Evolutionary conservation across 1,140 invertebrate genomes (phyloP), one percentile per base, ranked within the genome.

Genomic region (Leptoteleia sp.): DNA sequence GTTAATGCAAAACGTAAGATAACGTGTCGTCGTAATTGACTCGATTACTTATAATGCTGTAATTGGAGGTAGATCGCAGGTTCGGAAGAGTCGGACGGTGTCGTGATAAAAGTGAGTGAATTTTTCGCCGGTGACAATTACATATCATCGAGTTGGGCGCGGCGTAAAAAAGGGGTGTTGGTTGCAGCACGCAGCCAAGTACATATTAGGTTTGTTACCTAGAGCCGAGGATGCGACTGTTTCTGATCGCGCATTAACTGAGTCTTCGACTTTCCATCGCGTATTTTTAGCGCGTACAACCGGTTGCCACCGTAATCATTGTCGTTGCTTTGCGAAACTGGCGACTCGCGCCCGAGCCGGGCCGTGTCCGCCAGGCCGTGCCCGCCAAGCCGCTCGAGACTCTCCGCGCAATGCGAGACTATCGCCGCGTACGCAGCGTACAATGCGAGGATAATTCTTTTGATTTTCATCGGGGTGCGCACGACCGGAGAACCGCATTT

Each of bases 251-350:
- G 48, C 80, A 82, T 87, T 86, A 85, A 85, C 83, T 70, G 82
- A 83, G 78, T 83, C 76, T 83, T 82, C 65, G 76, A 71, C 81
- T 78, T 83, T 84, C 73, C 76, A 80, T 83, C 78, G 79, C 81
- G 83, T 82, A 88, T 88, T 89, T 89, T 88, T 88, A 88, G 83
- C 82, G 80, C 79, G 79, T 82, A 82, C 87, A 89, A 88, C 88
- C 87, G 87, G 88, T 89, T 89, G 84, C 83, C 80, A 79, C 81
- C 68, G 84, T 81, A 84, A 88, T 88, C 87, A 89, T 88, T 89
- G 87, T 89, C 87, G 85, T 87, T 81, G 85, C 83, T 87, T 87
- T 84, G 84, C 85, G 79, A 87, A 86, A 87, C 83, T 81, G 70
- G 76, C 81, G 72, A 85, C 82, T 82, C 81, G 79, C 78, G 78